Conservation (phyloP, 2,113 vertebrate species). For the Prionailurus viverrinus region DNA sequence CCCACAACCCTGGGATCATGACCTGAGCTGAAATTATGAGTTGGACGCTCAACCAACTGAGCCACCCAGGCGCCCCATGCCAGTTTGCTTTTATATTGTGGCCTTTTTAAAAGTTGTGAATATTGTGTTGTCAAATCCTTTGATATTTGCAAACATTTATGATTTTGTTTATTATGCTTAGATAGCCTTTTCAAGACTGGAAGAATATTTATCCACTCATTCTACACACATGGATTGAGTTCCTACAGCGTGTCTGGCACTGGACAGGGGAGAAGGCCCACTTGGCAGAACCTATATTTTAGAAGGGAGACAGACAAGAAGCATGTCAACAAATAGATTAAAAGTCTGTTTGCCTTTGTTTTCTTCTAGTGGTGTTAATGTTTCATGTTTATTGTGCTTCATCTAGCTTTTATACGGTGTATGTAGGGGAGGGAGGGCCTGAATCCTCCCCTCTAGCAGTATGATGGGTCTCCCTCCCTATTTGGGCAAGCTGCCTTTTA, state of each 20-base stretch:
- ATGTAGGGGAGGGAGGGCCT: not conserved
- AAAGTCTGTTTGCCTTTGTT: not conserved
- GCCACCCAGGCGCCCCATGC: too few relatives aligned
- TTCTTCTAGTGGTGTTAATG: not conserved
- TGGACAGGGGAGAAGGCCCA: not conserved
- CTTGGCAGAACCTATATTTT: not conserved
- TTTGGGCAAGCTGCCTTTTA: too few relatives aligned
- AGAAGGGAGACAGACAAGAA: not conserved
- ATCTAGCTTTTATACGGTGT: not conserved
- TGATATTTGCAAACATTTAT: not conserved
- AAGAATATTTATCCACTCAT: not conserved
- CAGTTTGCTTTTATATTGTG: not conserved
- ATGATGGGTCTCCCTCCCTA: fast-evolving
- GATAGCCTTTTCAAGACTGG: not conserved
- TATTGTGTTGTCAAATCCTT: not conserved
- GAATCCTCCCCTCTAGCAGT: not conserved
- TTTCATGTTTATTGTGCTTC: not conserved
- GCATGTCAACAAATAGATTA: not conserved
- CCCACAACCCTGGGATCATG: too few relatives aligned
- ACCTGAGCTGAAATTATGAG: too few relatives aligned
- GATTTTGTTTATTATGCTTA: conserved; percentile 21
- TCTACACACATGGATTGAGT: not conserved
- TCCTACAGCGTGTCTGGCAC: not conserved
- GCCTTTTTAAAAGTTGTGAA: not conserved
- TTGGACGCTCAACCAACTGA: too few relatives aligned